These are phyloP conservation scores for Jacana jacana DNA, from an alignment of 2,113 vertebrate genomes.

Conservation along the genomic window DNA sequence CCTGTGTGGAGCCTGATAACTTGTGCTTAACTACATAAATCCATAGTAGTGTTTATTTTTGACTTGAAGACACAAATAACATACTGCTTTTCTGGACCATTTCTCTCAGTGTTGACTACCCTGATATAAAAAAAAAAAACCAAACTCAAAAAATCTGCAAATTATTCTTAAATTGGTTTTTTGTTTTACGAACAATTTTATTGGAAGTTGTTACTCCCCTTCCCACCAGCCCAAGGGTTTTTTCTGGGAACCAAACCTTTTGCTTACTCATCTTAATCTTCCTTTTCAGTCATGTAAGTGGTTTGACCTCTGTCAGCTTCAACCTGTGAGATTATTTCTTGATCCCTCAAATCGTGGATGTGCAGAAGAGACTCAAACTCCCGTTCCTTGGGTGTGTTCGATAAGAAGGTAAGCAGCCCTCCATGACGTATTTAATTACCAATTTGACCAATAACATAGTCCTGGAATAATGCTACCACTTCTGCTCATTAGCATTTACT, in stretches of 20 bases:
- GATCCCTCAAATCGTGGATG: not conserved
- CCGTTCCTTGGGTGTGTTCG: not conserved
- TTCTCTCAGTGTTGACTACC: not conserved
- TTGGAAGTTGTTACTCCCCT: not conserved
- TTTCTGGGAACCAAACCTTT: not conserved
- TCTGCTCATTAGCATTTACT: not conserved
- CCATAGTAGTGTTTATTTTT: not conserved
- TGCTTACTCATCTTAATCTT: not conserved
- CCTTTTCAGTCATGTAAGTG: not conserved
- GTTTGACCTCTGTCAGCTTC: not conserved
- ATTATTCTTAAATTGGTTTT: not conserved
- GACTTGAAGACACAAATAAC: not conserved
- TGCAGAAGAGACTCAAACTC: not conserved
- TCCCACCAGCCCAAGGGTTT: not conserved
- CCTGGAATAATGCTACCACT: not conserved
- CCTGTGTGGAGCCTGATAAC: not conserved
- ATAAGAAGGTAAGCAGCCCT: not conserved
- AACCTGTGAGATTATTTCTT: not conserved
- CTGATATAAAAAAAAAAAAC: not conserved
- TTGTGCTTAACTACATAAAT: not conserved
- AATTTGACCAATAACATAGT: not conserved
- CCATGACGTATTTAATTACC: not conserved
- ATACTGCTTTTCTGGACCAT: not conserved
- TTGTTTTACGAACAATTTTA: not conserved
- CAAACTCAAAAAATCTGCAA: not conserved